Evolutionary conservation across 1,140 invertebrate species (phyloP), one percentile per base, ranked within the genome.

Genomic region (Onthophagus taurus): DNA sequence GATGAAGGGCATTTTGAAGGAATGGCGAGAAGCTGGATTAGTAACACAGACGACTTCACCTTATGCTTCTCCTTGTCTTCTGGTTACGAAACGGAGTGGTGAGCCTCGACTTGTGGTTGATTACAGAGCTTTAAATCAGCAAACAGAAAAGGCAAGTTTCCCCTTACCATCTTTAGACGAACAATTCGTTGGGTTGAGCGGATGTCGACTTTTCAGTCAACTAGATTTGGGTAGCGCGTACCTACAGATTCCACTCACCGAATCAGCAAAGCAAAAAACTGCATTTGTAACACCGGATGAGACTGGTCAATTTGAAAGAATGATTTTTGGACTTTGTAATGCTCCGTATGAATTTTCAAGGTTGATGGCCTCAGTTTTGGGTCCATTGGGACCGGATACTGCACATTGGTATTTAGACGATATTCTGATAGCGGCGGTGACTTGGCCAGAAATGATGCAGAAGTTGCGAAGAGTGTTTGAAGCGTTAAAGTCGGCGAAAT

Each of bases 41-140:
- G n/a, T n/a, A n/a, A n/a, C n/a, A n/a, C n/a, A n/a, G n/a, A n/a
- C n/a, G n/a, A n/a, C n/a, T 14, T 61, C 52, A 0, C 31, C 50
- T 9, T 64, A 59, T 37, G 52, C 57, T 2, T 53, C 48, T 20
- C 57, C 58, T 5, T 33, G 49, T 3, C 30, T 61, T 1, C 45
- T 65, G 6, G 58, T 66, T 2, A 26, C 42, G 17, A 66, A 64
- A 20, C 53, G 53, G 12, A 51, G 50, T 13, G 61, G 61, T 1
- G 35, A 48, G 1, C 37, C 42, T 4, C 30, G 67, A 9, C 39
- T 68, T 31, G 52, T 55, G 31, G 41, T 66, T 0, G 64, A 70
- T 49, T 75, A 65, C 49, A 38, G 68, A 16, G 29, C 42, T 6
- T 29, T 75, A 5, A 76, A 77, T 50, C 30, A 1, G 1, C 49